Percentiles rank a stretch among this genome's conserved stretches.
Evolutionary conservation across 92 coral and sea anemone species (phyloP).

Genomic region (Bergia puertoricense): DNA sequence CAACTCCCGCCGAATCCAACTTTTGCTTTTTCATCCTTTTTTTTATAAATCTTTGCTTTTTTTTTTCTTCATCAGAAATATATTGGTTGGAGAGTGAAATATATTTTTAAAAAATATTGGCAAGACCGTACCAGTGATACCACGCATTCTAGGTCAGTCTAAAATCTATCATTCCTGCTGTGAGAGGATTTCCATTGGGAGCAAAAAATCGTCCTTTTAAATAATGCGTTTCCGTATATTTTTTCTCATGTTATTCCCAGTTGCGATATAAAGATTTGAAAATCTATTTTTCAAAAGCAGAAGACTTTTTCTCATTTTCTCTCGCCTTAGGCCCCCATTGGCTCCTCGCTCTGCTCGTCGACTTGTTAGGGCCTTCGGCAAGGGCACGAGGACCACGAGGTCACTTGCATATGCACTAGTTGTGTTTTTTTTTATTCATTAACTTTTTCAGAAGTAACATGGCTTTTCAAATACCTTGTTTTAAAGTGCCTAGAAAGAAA

Average conservation of each 20-base stretch:
- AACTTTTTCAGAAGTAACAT: no score
- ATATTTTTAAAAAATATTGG: neutral
- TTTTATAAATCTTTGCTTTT: slow-evolving; percentile 18
- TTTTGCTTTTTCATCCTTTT: slow-evolving; percentile 1
- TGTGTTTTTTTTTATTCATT: no score
- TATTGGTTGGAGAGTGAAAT: neutral
- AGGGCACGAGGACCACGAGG: no score
- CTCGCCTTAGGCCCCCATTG: no score
- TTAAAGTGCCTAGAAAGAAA: neutral
- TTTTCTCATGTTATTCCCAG: no score
- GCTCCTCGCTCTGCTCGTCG: no score
- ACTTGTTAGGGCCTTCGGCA: no score
- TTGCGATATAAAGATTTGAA: no score
- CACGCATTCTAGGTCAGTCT: neutral
- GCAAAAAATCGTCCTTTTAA: neutral
- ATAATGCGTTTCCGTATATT: neutral
- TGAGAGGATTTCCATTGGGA: neutral
- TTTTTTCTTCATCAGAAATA: neutral
- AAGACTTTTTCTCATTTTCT: no score
- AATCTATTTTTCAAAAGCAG: no score
- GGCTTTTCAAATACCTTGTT: no score
- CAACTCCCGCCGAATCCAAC: neutral
- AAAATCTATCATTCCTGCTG: neutral
- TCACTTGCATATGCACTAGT: no score
- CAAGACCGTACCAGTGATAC: slow-evolving; percentile 7